Evolutionary conservation across 2,888 invertebrate species (phyloP).

Genomic region (Steinernema carpocapsae): DNA sequence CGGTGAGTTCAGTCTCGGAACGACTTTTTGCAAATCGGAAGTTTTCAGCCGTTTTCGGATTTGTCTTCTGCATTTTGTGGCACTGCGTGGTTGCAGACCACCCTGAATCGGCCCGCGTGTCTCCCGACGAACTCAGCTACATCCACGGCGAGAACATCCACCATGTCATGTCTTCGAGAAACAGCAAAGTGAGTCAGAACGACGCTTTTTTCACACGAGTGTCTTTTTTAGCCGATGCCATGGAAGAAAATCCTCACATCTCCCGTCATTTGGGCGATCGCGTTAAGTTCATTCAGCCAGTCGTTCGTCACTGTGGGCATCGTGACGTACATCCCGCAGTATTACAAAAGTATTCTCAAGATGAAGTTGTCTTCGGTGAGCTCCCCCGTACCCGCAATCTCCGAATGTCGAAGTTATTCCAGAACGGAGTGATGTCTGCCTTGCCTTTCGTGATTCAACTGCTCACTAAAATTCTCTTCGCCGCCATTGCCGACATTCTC

Average conservation of each 20-base stretch:
- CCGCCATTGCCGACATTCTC: slow-evolving; percentile 59
- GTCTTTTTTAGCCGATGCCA: slow-evolving; percentile 37
- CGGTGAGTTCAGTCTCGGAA: slow-evolving; percentile 44
- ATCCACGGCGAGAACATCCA: slow-evolving; percentile 42
- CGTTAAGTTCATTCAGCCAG: slow-evolving; percentile 64
- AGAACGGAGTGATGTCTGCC: slow-evolving; percentile 67
- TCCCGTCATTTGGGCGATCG: slow-evolving; percentile 64
- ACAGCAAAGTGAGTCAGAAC: background rate
- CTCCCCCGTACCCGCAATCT: background rate
- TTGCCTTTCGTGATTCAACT: slow-evolving; percentile 65
- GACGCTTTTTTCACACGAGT: background rate
- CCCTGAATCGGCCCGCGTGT: slow-evolving; percentile 55
- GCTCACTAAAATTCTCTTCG: slow-evolving; percentile 63
- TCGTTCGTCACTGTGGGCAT: slow-evolving; percentile 68
- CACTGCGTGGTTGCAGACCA: slow-evolving; percentile 54
- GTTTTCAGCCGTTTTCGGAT: slow-evolving; percentile 56
- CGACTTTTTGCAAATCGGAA: slow-evolving; percentile 33
- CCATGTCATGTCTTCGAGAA: slow-evolving; percentile 6
- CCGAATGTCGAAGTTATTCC: slow-evolving; percentile 37
- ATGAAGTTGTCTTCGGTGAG: slow-evolving; percentile 63
- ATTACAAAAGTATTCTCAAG: slow-evolving; percentile 64
- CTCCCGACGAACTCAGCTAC: slow-evolving; percentile 50
- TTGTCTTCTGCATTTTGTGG: slow-evolving; percentile 61
- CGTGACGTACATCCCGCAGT: slow-evolving; percentile 65
- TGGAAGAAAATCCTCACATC: slow-evolving; percentile 60